phyloP scores from a whole-genome alignment of 2,888 invertebrate genomes.

The Melieria crassipennis region DNA sequence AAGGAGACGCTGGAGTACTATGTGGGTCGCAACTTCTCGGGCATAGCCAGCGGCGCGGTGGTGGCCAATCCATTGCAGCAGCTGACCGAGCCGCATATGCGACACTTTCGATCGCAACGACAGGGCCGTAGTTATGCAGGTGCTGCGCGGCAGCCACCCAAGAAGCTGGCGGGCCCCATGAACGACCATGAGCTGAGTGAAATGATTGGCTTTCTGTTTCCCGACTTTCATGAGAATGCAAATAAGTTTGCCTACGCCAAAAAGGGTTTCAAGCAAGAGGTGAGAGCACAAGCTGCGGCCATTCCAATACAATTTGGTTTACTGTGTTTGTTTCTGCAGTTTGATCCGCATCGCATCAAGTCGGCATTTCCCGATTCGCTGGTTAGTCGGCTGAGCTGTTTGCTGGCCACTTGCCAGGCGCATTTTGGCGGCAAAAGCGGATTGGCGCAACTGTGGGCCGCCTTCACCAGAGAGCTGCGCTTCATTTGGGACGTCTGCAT shows the following conservation, averaged over 20 bases:
- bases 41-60: slow-evolving; percentile 67
- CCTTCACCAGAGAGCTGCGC: slow-evolving; percentile 89
- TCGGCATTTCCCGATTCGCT: slow-evolving; percentile 82
- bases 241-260: slow-evolving; percentile 69
- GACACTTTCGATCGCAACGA: slow-evolving; percentile 65
- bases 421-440: slow-evolving; percentile 79
- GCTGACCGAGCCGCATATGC: slow-evolving; percentile 75
- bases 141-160: slow-evolving; percentile 46
- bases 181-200: slow-evolving; percentile 78
- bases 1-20: slow-evolving; percentile 52
- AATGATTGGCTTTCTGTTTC: slow-evolving; percentile 85
- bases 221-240: slow-evolving; percentile 76
- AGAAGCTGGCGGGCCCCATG: slow-evolving; percentile 79
- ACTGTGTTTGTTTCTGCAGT: slow-evolving; percentile 61
- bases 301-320: not conserved
- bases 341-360: slow-evolving; percentile 71
- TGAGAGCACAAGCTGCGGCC: slow-evolving; percentile 50
- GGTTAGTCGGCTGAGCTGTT: slow-evolving; percentile 82
- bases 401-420: slow-evolving; percentile 77
- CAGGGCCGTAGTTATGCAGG: slow-evolving; percentile 54
- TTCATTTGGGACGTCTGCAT: slow-evolving; percentile 87
- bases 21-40: slow-evolving; percentile 64
- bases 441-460: slow-evolving; percentile 92
- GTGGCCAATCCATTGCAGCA: slow-evolving; percentile 72
- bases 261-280: slow-evolving; percentile 66